These are phyloP conservation scores for Chloroclysta siterata DNA, from an alignment of 2,888 invertebrate species.

Conservation along the genomic window DNA sequence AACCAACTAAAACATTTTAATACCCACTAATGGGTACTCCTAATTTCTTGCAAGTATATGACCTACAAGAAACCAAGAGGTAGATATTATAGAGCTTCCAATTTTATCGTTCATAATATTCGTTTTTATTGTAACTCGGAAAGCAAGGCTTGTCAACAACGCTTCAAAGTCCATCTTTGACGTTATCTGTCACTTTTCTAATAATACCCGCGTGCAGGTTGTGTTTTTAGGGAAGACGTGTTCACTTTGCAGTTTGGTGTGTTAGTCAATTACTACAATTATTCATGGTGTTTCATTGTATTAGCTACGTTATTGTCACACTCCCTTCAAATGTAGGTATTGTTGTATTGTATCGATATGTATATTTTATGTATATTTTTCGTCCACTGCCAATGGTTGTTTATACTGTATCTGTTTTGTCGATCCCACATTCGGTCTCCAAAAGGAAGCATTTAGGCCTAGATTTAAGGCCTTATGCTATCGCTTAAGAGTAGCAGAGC, in stretches of 20 bases:
- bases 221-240: slow-evolving; percentile 18
- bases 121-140: no score
- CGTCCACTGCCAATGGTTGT: not conserved
- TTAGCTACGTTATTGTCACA: slow-evolving; percentile 54
- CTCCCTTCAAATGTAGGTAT: slow-evolving; percentile 19
- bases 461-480: no score
- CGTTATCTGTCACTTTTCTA: not conserved
- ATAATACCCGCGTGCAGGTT: not conserved
- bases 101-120: no score
- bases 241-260: slow-evolving; percentile 57
- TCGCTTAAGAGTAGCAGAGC: no score
- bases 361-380: not conserved
- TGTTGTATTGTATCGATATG: slow-evolving; percentile 2
- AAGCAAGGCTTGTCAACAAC: no score
- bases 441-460: not conserved
- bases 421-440: not conserved
- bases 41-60: no score
- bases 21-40: no score
- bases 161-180: not conserved
- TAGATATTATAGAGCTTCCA: no score
- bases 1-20: no score
- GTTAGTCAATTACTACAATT: slow-evolving; percentile 82
- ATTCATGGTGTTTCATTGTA: slow-evolving; percentile 49
- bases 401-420: not conserved
- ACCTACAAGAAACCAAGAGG: no score